These are phyloP conservation scores for Lonchura striata DNA, from an alignment of 2,113 vertebrate genomes.

Conservation along the genomic window DNA sequence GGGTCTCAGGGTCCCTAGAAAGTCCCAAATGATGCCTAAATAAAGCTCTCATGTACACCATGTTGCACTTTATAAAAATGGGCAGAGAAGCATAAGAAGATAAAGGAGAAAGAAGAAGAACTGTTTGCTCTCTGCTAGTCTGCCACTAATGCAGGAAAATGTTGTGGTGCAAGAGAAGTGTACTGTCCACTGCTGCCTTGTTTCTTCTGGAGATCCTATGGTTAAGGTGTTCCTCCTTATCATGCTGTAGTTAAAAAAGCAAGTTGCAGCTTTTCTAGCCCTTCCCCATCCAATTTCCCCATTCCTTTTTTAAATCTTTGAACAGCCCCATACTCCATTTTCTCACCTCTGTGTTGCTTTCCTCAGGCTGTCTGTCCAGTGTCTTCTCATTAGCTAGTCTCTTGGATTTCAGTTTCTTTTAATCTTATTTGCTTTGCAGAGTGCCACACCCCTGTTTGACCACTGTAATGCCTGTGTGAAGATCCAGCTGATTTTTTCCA, in stretches of 20 bases:
- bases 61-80: background rate
- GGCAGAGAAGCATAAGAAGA: background rate
- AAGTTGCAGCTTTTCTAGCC: background rate
- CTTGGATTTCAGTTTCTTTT: background rate
- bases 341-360: background rate
- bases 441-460: background rate
- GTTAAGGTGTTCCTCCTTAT: background rate
- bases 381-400: background rate
- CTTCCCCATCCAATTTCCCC: background rate
- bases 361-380: background rate
- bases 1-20: background rate
- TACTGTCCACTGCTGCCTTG: background rate
- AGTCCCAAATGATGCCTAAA: background rate
- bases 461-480: background rate
- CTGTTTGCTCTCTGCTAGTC: background rate
- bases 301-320: background rate
- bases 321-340: background rate
- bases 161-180: background rate
- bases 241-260: background rate
- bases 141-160: background rate
- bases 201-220: background rate
- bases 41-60: background rate
- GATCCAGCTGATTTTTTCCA: background rate
- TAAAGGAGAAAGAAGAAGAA: background rate
- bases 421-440: background rate